Evolutionary conservation across 2,113 vertebrate species (phyloP).

Genomic region (Stegastes partitus): DNA sequence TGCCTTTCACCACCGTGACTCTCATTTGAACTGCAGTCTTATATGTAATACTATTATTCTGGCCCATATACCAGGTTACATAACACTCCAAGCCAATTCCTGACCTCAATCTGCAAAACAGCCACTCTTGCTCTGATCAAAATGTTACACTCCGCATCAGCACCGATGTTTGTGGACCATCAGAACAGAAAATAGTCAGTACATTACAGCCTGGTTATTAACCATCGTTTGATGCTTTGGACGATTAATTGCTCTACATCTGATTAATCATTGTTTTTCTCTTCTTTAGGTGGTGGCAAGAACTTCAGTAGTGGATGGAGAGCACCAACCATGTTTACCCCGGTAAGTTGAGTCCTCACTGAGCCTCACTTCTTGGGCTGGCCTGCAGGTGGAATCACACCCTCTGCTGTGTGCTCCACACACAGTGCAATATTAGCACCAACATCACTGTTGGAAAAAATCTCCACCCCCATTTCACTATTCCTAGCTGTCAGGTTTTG

Average conservation of each 20-base stretch:
- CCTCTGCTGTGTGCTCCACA: slow-evolving; percentile 39
- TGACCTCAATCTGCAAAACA: slow-evolving; percentile 73
- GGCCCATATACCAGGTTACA: slow-evolving; percentile 74
- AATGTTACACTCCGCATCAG: slow-evolving; percentile 28
- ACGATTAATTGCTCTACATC: not conserved
- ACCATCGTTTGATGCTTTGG: not conserved
- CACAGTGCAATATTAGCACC: slow-evolving; percentile 14
- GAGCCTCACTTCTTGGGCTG: slow-evolving; percentile 64
- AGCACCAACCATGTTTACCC: slow-evolving; percentile 4
- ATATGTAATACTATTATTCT: slow-evolving; percentile 77
- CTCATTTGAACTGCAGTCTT: slow-evolving; percentile 69
- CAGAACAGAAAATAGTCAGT: not conserved
- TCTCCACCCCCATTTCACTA: slow-evolving; percentile 27
- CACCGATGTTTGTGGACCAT: slow-evolving; percentile 16
- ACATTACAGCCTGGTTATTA: not conserved
- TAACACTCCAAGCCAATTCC: slow-evolving; percentile 71
- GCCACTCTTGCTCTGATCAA: slow-evolving; percentile 46
- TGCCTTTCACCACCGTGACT: slow-evolving; percentile 62
- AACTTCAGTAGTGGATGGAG: slow-evolving; percentile 29
- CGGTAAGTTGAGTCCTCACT: slow-evolving; percentile 59
- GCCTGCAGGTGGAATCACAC: slow-evolving; percentile 81
- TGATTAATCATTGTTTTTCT: slow-evolving; percentile 3
- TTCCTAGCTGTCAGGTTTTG: slow-evolving; percentile 34
- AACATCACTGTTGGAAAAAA: slow-evolving; percentile 18
- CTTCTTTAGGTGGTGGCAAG: slow-evolving; percentile 29